These are phyloP conservation scores for Patiria pectinifera DNA, from an alignment of 53 echinoderm and acorn worm genomes.

Conservation along the genomic window DNA sequence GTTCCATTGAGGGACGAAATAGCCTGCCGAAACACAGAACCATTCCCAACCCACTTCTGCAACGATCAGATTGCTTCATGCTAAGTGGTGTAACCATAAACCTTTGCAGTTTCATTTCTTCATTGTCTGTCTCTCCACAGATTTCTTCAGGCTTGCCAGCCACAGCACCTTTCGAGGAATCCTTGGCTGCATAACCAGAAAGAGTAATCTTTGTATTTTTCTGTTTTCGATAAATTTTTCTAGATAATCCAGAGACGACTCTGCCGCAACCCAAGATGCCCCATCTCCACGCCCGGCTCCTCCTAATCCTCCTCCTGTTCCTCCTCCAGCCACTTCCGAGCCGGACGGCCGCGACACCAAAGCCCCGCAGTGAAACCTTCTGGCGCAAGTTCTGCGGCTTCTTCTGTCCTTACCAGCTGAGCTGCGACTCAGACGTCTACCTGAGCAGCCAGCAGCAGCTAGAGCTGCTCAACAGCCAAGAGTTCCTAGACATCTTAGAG, in stretches of 20 bases:
- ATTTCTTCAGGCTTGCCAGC: neutral
- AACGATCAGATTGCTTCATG: too few relatives aligned
- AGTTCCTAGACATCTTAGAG: slow-evolving; percentile 68
- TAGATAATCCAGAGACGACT: slow-evolving; percentile 35
- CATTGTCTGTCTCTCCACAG: neutral
- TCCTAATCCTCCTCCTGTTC: slow-evolving; percentile 10
- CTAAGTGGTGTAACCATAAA: too few relatives aligned
- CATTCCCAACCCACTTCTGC: too few relatives aligned
- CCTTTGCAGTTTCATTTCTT: neutral
- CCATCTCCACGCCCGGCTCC: slow-evolving; percentile 21
- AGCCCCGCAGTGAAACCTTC: slow-evolving; percentile 46
- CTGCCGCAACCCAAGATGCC: slow-evolving; percentile 50
- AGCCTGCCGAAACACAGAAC: too few relatives aligned
- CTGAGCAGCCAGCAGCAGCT: slow-evolving; percentile 63
- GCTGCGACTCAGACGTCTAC: slow-evolving; percentile 62
- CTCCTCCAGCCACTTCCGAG: slow-evolving; percentile 34
- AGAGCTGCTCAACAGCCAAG: slow-evolving; percentile 54
- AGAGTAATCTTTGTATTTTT: neutral
- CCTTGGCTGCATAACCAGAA: neutral
- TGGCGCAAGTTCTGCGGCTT: slow-evolving; percentile 76
- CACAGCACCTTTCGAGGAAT: neutral
- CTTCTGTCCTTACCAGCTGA: slow-evolving; percentile 68
- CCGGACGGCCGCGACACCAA: slow-evolving; percentile 25
- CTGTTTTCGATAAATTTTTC: neutral
- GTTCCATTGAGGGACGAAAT: too few relatives aligned